Conservation (phyloP, 2,888 invertebrate genomes). For the Erebia epiphron region DNA sequence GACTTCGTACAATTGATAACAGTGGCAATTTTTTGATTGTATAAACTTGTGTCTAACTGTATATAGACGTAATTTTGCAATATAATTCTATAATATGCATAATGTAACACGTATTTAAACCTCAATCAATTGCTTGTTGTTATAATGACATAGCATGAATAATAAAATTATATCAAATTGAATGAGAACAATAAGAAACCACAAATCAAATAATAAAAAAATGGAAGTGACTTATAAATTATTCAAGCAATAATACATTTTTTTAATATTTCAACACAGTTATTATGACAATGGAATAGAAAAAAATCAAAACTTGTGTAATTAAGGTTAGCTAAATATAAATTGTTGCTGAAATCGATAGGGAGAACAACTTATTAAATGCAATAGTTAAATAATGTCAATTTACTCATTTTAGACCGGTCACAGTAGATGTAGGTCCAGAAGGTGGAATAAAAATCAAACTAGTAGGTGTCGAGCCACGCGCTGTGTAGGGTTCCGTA, state of each 20-base stretch:
- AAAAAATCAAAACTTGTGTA: background rate
- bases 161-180: constrained; percentile 4
- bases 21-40: background rate
- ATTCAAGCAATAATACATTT: background rate
- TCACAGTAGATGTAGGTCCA: too few species aligned
- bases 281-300: background rate
- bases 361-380: too few species aligned
- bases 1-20: background rate
- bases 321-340: too few species aligned
- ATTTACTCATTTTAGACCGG: too few species aligned
- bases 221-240: background rate
- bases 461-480: too few species aligned
- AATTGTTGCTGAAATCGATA: background rate
- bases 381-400: too few species aligned
- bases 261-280: background rate
- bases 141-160: constrained; percentile 4
- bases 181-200: constrained; percentile 6
- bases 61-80: background rate
- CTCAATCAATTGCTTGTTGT: background rate
- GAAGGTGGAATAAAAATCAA: too few species aligned
- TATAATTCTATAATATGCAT: background rate
- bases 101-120: background rate
- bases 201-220: background rate
- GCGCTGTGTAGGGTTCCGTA: too few species aligned
- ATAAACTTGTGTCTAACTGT: background rate